Evolutionary conservation across 2,113 vertebrate genomes (phyloP), one percentile per base, ranked within the genome.

Genomic region (Notothenia rossii): DNA sequence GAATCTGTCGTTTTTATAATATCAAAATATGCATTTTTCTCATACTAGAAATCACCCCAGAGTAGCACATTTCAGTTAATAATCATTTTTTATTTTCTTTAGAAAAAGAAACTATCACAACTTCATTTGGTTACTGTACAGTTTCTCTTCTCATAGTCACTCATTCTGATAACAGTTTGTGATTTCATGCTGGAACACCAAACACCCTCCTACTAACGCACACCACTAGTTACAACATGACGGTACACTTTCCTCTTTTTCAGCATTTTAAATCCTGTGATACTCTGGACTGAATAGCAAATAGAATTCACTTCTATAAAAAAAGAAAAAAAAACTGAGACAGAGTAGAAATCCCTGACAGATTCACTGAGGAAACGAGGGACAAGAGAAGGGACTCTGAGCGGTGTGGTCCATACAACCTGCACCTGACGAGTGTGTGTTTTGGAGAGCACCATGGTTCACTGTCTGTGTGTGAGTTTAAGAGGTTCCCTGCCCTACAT

Each of bases 41-140:
- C 8, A 65, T 51, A 56, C 1, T 51, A 89, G 58, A 85, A 90
- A 89, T 73, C 56, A 91, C 18, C 29, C 70, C 46, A 87, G 18
- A 79, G 72, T 22, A 75, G 20, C 33, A 82, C 17, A n/a, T 69
- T 82, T 91, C 77, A 88, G 69, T 89, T 89, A 81, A 93, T 86
- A 90, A 87, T 78, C 56, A 83, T 84, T 93, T 29, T 92, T 93
- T 92, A 88, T 93, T 94, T 93, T 92, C 83, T 87, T 90, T 93
- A 92, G 84, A 92, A 94, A 94, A 93, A 92, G 82, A 93, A 93
- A 92, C 90, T 92, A 91, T 94, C 73, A 93, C 93, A 94, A 93
- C 89, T 92, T 93, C 82, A 91, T 93, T 94, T 93, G 89, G 85
- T 93, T 93, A 92, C 91, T 94, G 90, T 93, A 94, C 90, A 94